Evolutionary conservation across 2,113 vertebrate genomes (phyloP), one percentile per base, ranked within the genome.

Genomic region (Plotosus lineatus): DNA sequence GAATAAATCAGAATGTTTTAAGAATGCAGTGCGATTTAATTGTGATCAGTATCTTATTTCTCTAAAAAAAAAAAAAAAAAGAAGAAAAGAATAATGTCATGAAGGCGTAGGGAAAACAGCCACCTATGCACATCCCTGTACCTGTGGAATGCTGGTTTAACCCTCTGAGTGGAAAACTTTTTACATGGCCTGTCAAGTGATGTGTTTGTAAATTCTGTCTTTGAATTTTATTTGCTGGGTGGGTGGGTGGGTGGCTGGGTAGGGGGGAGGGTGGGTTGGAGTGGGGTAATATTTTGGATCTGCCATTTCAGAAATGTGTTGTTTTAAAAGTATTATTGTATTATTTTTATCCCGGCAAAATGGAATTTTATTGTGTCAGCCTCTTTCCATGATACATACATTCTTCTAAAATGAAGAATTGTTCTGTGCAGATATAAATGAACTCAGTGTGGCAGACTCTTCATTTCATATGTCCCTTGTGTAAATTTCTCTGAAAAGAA

Each of bases 121-220:
- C 82, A 80, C 73, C 56, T 80, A 75, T 76, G 78, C 78, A 84
- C 71, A 48, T 56, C 28, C 60, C 61, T 65, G 48, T 28, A 55
- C 50, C 79, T 80, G 69, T 65, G 48, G 48, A 58, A 50, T 3
- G 33, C 60, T 46, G 73, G 55, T 33, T n/a, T 65, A 55, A 75
- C 53, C 82, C 69, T 83, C 71, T 77, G 73, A 77, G 50, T 33
- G 55, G 78, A 84, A 60, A 74, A 42, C 48, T 3, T 72, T 75
- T 76, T 66, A 80, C 81, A 77, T 83, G 74, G 66, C 77, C 56
- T 74, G 84, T 83, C 66, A 78, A 68, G 81, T 85, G 84, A 74
- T 28, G 84, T 85, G 81, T 85, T 80, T 81, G 84, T 85, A 81
- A 83, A 78, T 55, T 51, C 38, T 85, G 84, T 85, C 84, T 79